phyloP scores from a whole-genome alignment of 1,140 invertebrate genomes.

The Hycleus cichorii region DNA sequence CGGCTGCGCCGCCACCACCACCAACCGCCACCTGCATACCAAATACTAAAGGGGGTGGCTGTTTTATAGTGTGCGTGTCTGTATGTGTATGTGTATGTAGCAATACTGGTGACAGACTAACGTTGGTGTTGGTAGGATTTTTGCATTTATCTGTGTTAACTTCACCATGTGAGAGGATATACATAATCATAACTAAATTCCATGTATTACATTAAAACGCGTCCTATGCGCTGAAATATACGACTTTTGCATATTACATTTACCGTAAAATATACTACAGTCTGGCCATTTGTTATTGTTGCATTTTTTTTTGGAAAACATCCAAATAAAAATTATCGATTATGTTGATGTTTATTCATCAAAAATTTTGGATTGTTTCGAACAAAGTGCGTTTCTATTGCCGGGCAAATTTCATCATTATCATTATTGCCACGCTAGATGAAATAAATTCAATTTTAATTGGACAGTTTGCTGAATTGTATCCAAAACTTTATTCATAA shows the following conservation, averaged over 20 bases:
- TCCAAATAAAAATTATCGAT: too few relatives aligned
- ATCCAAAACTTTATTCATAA: constrained; percentile 21
- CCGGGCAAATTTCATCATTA: background rate
- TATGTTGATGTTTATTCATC: background rate
- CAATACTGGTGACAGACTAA: too few relatives aligned
- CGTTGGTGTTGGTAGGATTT: too few relatives aligned
- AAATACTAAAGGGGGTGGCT: background rate
- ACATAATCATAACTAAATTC: too few relatives aligned
- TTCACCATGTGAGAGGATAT: too few relatives aligned
- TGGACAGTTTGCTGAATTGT: constrained; percentile 23
- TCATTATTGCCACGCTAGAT: background rate
- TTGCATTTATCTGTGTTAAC: too few relatives aligned
- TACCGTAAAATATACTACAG: too few relatives aligned
- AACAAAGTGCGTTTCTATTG: background rate
- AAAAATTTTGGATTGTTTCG: background rate
- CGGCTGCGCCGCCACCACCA: background rate
- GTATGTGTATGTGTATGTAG: too few relatives aligned
- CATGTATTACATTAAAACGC: too few relatives aligned
- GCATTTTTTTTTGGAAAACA: background rate
- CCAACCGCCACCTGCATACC: constrained; percentile 8
- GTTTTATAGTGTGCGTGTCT: too few relatives aligned
- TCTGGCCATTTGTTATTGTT: background rate
- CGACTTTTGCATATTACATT: too few relatives aligned
- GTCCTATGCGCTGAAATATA: too few relatives aligned
- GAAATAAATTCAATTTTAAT: constrained; percentile 25